phyloP scores from a whole-genome alignment of 2,888 invertebrate species.

The Priocnemis perturbator region DNA sequence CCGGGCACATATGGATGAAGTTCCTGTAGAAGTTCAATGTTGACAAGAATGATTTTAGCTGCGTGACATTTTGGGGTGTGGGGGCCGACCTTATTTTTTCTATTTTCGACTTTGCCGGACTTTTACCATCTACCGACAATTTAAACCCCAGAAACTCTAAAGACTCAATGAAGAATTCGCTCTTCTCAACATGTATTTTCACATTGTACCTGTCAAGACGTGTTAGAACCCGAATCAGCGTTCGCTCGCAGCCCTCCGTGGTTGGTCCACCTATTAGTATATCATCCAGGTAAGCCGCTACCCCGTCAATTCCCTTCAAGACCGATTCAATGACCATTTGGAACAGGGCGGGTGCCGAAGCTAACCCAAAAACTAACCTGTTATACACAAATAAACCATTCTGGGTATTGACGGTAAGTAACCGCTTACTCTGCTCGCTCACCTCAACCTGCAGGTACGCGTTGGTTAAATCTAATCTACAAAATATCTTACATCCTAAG shows the following conservation, averaged over 20 bases:
- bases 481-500: too few relatives aligned
- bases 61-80: too few relatives aligned
- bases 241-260: not conserved
- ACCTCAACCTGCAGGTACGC: not conserved
- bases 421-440: not conserved
- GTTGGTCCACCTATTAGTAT: not conserved
- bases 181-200: not conserved
- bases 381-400: not conserved
- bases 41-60: slow-evolving; percentile 14
- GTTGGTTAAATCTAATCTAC: too few relatives aligned
- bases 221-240: not conserved
- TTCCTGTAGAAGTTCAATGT: too few relatives aligned
- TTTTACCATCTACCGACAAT: not conserved
- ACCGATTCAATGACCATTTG: not conserved
- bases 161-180: not conserved
- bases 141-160: slow-evolving; percentile 3
- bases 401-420: not conserved
- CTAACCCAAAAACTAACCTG: not conserved
- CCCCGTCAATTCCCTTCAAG: not conserved
- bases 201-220: not conserved
- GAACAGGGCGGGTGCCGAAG: not conserved
- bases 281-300: not conserved
- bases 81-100: slow-evolving; percentile 11
- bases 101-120: slow-evolving; percentile 1
- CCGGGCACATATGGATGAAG: too few relatives aligned